Conservation (phyloP, 1,140 invertebrate genomes). For the Pseudomyrmex dendroicus region DNA sequence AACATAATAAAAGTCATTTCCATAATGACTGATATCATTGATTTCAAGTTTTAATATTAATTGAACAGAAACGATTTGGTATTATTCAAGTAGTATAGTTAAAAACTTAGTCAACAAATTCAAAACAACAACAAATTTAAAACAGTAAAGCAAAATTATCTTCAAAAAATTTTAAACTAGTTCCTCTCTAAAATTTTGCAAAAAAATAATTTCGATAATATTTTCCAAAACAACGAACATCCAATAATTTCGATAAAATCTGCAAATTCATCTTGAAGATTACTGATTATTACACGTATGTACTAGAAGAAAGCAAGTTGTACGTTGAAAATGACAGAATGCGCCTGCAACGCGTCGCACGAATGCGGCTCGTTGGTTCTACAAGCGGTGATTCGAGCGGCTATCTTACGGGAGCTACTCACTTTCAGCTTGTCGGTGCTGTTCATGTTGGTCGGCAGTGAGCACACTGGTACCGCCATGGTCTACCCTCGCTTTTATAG, state of each 20-base stretch:
- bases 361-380: constrained; percentile 26
- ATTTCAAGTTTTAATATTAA: not conserved
- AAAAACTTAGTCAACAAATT: no score
- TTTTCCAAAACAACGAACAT: not conserved
- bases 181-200: not conserved
- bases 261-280: not conserved
- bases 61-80: not conserved
- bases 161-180: not conserved
- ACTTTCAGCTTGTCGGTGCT: constrained; percentile 84
- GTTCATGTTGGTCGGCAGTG: constrained; percentile 83
- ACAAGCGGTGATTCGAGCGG: constrained; percentile 60
- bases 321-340: constrained; percentile 24
- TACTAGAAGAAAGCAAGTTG: not conserved
- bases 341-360: constrained; percentile 1
- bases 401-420: constrained; percentile 75
- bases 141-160: no score
- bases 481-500: constrained; percentile 82
- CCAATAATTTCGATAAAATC: not conserved
- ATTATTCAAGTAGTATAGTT: no score
- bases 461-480: constrained; percentile 79
- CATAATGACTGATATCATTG: not conserved
- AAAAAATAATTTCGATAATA: not conserved
- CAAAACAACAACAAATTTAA: no score
- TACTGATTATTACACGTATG: constrained; percentile 16
- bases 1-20: not conserved